Conservation (phyloP, 2,888 invertebrate species). For the Philonicus albiceps region DNA sequence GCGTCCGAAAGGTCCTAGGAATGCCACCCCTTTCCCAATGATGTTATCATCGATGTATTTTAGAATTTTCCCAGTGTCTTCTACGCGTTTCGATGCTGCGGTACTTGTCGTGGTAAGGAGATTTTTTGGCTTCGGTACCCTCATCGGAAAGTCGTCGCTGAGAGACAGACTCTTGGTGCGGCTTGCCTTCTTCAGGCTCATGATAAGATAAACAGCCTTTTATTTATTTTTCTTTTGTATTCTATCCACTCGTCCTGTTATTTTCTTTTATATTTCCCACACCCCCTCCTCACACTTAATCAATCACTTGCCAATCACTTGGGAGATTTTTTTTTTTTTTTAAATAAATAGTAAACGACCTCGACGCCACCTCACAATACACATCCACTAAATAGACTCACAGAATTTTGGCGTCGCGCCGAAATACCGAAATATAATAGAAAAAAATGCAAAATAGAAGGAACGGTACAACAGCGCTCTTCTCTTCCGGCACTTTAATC, state of each 20-base stretch:
- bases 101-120: constrained; percentile 56
- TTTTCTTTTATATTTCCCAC: neutral
- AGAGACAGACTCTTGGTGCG: constrained; percentile 59
- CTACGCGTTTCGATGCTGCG: constrained; percentile 67
- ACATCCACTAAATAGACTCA: neutral
- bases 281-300: neutral
- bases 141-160: constrained; percentile 61
- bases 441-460: neutral
- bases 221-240: too few species aligned
- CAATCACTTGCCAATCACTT: neutral
- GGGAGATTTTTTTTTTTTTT: too few species aligned
- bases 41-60: constrained; percentile 83
- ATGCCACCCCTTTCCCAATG: constrained; percentile 81
- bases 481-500: neutral
- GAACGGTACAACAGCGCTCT: neutral
- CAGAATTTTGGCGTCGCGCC: neutral
- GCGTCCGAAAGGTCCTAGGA: constrained; percentile 83
- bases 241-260: too few species aligned
- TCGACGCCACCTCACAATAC: neutral
- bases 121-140: constrained; percentile 52
- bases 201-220: neutral
- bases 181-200: constrained; percentile 50
- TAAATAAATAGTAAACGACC: neutral
- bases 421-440: neutral
- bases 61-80: constrained; percentile 75